A percentile compares a stretch with the other conserved stretches of the same genome.
Conservation (phyloP, 2,797 vertebrate genomes). For the Sylvia borin region DNA sequence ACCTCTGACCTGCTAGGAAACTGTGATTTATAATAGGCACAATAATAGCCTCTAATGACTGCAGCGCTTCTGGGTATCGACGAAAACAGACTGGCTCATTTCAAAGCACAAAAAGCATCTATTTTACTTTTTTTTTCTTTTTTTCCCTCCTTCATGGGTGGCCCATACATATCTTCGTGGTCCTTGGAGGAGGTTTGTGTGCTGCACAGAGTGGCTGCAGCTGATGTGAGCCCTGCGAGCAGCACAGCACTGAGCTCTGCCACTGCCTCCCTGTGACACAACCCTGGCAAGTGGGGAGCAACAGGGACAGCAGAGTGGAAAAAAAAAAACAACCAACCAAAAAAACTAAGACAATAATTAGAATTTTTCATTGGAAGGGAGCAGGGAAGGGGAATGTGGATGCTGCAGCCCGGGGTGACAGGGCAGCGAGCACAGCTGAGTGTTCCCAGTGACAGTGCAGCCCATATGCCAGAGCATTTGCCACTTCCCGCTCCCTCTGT, state of each 20-base stretch:
- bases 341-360: background rate
- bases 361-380: background rate
- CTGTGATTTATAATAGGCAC: conserved; percentile 54
- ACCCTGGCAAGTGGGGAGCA: background rate
- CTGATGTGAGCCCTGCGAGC: background rate
- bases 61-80: conserved; percentile 31
- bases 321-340: background rate
- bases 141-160: background rate
- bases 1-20: conserved; percentile 40
- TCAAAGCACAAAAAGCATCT: conserved; percentile 8
- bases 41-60: conserved; percentile 48
- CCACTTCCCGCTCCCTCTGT: conserved; percentile 17
- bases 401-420: background rate
- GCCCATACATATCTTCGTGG: background rate
- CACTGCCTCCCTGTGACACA: background rate
- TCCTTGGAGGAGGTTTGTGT: background rate
- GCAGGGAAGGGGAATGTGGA: background rate
- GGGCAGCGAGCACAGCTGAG: background rate
- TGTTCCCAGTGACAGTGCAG: background rate
- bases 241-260: background rate
- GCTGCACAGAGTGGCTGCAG: background rate
- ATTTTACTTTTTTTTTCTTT: background rate
- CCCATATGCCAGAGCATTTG: conserved; percentile 53
- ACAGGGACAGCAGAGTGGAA: background rate
- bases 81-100: conserved; percentile 34